These are phyloP conservation scores for Xenopus petersii DNA, from an alignment of 2,797 vertebrate species.

Conservation along the genomic window DNA sequence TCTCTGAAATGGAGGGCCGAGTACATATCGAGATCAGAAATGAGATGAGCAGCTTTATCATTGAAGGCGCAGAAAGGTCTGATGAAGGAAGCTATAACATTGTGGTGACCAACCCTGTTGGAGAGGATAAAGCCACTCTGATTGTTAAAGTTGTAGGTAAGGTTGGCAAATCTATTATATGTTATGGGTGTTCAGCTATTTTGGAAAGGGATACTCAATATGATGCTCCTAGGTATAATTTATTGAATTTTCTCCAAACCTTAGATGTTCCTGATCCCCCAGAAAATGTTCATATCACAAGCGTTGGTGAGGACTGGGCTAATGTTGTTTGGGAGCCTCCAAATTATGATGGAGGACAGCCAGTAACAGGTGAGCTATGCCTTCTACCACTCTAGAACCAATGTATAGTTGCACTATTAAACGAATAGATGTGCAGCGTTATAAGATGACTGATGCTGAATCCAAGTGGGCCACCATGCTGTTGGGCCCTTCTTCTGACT, in stretches of 20 bases:
- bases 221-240: no score
- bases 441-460: no score
- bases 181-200: not conserved
- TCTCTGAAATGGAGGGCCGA: slow-evolving; percentile 68
- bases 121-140: slow-evolving; percentile 78
- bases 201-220: no score
- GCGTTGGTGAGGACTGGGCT: slow-evolving; percentile 81
- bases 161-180: slow-evolving; percentile 32
- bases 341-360: slow-evolving; percentile 76
- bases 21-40: slow-evolving; percentile 69
- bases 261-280: slow-evolving; percentile 84
- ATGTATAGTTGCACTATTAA: no score
- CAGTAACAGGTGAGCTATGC: slow-evolving; percentile 72
- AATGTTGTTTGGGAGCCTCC: slow-evolving; percentile 79
- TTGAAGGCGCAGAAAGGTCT: slow-evolving; percentile 74
- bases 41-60: slow-evolving; percentile 79
- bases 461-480: no score
- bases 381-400: no score
- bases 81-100: slow-evolving; percentile 81
- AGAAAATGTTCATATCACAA: slow-evolving; percentile 73
- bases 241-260: not conserved
- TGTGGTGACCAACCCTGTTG: slow-evolving; percentile 76
- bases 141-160: slow-evolving; percentile 81
- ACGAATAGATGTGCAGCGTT: no score
- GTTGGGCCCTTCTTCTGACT: no score